These are phyloP conservation scores for Trissolcus basalis DNA, from an alignment of 1,140 invertebrate species.

Conservation along the genomic window DNA sequence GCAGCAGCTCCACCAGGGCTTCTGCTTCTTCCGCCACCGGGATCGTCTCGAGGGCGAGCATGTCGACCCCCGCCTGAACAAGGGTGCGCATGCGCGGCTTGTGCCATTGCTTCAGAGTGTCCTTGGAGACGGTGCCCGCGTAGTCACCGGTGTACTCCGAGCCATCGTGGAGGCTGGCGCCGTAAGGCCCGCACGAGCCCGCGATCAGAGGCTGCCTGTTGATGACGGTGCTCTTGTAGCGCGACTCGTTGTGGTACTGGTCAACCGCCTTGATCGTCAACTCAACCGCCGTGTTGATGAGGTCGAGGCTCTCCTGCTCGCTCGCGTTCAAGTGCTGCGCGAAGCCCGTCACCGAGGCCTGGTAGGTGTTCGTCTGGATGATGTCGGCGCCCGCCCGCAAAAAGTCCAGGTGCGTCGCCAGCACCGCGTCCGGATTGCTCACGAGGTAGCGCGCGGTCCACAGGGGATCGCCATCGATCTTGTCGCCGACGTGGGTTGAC, in stretches of 20 bases:
- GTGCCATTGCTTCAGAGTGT: constrained; percentile 88
- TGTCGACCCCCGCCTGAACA: constrained; percentile 85
- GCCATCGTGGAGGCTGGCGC: constrained; percentile 90
- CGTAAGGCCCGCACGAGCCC: constrained; percentile 94
- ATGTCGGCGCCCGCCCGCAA: constrained; percentile 88
- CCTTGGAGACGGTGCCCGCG: constrained; percentile 80
- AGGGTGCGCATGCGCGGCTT: constrained; percentile 85
- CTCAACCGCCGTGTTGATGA: constrained; percentile 85
- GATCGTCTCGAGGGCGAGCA: constrained; percentile 93
- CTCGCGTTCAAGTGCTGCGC: constrained; percentile 81
- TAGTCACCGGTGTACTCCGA: constrained; percentile 95
- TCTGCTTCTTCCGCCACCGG: constrained; percentile 88
- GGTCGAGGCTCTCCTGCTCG: constrained; percentile 79
- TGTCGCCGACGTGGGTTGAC: constrained; percentile 82
- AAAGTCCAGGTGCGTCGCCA: constrained; percentile 88
- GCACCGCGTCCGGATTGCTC: constrained; percentile 83
- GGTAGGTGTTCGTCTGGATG: constrained; percentile 92
- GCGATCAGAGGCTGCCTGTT: constrained; percentile 80
- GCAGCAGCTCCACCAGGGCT: constrained; percentile 85
- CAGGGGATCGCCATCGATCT: constrained; percentile 85
- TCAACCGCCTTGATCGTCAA: constrained; percentile 82
- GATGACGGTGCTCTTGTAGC: constrained; percentile 51
- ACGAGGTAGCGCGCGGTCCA: constrained; percentile 88
- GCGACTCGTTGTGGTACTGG: constrained; percentile 77
- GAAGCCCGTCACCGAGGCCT: constrained; percentile 89